Conservation (phyloP, 1,140 invertebrate genomes). For the Lamellibrachia luymesi region DNA sequence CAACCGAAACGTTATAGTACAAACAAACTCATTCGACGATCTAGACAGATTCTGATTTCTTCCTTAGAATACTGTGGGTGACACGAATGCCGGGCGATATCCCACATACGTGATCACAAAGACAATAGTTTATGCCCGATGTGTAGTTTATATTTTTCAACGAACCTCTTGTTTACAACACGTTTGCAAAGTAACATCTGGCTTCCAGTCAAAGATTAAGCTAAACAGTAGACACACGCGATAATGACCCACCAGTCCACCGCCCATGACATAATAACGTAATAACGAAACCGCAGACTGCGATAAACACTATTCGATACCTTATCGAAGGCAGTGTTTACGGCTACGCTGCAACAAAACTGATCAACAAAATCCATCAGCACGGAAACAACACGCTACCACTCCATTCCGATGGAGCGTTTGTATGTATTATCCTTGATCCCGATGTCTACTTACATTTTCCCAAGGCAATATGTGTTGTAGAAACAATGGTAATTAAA, state of each 20-base stretch:
- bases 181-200: not conserved
- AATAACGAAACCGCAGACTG: not conserved
- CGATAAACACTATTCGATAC: not conserved
- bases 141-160: not conserved
- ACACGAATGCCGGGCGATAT: no score
- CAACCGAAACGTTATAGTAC: no score
- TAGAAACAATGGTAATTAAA: no score
- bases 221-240: not conserved
- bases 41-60: no score
- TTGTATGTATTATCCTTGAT: no score
- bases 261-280: not conserved
- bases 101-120: no score
- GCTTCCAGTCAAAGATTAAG: not conserved
- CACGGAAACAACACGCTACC: not conserved
- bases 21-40: no score
- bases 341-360: not conserved
- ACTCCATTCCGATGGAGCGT: not conserved
- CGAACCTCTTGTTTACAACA: not conserved
- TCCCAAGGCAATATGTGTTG: no score
- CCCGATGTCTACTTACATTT: no score
- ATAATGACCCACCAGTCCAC: not conserved
- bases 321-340: not conserved
- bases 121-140: not conserved
- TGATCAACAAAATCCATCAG: not conserved
- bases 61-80: no score